Evolutionary conservation across 2,797 vertebrate species (phyloP), one percentile per base, ranked within the genome.

Genomic region (Darevskia mixta): DNA sequence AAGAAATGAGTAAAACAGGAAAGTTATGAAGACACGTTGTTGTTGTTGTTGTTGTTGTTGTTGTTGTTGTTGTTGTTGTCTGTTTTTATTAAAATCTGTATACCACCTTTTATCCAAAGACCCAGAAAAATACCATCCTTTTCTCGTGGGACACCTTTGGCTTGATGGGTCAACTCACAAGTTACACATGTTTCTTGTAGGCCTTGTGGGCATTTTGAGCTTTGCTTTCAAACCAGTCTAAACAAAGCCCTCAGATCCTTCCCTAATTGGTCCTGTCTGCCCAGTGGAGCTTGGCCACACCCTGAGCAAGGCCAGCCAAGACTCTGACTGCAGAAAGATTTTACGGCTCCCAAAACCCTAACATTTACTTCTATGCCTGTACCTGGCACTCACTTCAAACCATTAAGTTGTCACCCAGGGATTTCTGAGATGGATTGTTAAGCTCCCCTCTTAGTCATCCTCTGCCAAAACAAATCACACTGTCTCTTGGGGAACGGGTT

Each of bases 251-350:
- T 69, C 82, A 78, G 3, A 79, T 69, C 73, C 41, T 87, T 82
- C 86, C 88, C 72, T 89, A 91, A 82, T 89, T 87, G 90, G 90
- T 61, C 78, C 38, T 91, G 29, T 72, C 82, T 86, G 86, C 83
- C 64, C 4, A 8, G 72, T 71, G 71, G 66, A 86, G 58, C 27
- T 67, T 32, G 66, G 77, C 45, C 83, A 41, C 61, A 87, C 72
- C 79, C 86, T 61, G 41, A 83, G 66, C 49, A 66, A 38, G 3
- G 41, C 76, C 86, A 85, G 88, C 88, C 90, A 87, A 72, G n/a
- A 32, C 77, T 85, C 45, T 73, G 75, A 78, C 90, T 87, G 79
- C 83, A 75, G 81, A 73, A 75, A 79, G 61, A 18, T 88, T 87
- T 89, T 89, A 91, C 55, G n/a, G 78, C 35, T 73, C 45, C 32